A percentile compares a stretch with the other conserved stretches of the same genome.
phyloP scores from a whole-genome alignment of 2,113 vertebrate genomes.

The Tyrannus savana region DNA sequence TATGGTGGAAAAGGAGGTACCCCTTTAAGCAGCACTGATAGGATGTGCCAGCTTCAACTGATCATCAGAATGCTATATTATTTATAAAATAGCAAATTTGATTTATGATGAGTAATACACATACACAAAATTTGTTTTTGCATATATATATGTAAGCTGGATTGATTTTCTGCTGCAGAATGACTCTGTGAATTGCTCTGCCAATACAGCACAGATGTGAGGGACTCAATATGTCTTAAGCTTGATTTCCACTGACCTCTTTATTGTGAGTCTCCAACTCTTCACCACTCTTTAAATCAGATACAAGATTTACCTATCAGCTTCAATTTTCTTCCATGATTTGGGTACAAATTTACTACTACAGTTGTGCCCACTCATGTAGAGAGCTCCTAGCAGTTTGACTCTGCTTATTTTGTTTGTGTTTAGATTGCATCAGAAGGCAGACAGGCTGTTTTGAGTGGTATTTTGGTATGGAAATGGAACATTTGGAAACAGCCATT shows the following conservation, averaged over 20 bases:
- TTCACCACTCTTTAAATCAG: not conserved
- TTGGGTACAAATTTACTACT: not conserved
- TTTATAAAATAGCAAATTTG: not conserved
- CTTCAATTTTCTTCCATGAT: not conserved
- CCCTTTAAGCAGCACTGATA: not conserved
- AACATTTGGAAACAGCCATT: not conserved
- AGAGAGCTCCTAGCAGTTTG: not conserved
- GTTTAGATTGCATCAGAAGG: not conserved
- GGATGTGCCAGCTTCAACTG: not conserved
- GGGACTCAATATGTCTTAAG: not conserved
- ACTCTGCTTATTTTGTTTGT: not conserved
- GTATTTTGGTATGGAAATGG: not conserved
- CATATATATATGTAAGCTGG: not conserved
- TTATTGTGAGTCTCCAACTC: not conserved
- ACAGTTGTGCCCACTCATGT: not conserved
- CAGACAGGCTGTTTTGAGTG: not conserved
- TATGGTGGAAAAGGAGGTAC: not conserved
- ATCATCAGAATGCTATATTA: not conserved
- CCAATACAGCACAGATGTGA: not conserved
- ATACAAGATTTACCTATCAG: accelerated
- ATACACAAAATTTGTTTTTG: not conserved
- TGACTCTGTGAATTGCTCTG: not conserved
- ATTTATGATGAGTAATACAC: not conserved
- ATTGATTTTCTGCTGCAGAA: not conserved
- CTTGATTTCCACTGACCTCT: not conserved